Percentiles rank a stretch among this genome's conserved stretches.
Conservation (phyloP, 2,113 vertebrate species). For the Cephalopholis sonnerati region DNA sequence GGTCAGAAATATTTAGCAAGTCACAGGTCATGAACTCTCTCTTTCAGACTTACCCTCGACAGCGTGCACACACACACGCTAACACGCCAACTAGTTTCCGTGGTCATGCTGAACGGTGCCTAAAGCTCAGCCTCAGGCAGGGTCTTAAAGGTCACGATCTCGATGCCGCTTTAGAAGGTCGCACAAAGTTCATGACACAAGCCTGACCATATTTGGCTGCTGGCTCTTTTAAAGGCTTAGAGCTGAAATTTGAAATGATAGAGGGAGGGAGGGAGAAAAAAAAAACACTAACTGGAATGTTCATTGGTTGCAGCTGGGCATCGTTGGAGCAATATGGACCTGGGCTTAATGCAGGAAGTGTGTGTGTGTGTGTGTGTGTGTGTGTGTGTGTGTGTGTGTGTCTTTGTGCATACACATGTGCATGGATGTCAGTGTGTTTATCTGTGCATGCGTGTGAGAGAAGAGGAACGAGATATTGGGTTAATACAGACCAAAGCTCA, state of each 20-base stretch:
- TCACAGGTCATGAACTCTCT: slow-evolving; percentile 40
- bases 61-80: background rate
- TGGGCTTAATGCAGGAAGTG: slow-evolving; percentile 80
- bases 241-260: slow-evolving; percentile 82
- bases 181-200: slow-evolving; percentile 77
- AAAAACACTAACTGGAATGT: slow-evolving; percentile 76
- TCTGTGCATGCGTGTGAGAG: slow-evolving; percentile 56
- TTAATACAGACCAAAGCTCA: slow-evolving; percentile 60
- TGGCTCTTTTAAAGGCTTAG: slow-evolving; percentile 81
- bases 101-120: slow-evolving; percentile 46
- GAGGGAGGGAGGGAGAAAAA: slow-evolving; percentile 49
- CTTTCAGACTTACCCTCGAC: background rate
- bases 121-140: slow-evolving; percentile 71
- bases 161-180: slow-evolving; percentile 73
- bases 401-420: slow-evolving; percentile 35
- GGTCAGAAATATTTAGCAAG: slow-evolving; percentile 29
- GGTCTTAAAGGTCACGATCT: slow-evolving; percentile 80
- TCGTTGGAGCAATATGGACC: slow-evolving; percentile 77
- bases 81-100: slow-evolving; percentile 31
- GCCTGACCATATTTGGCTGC: slow-evolving; percentile 77
- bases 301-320: slow-evolving; percentile 86
- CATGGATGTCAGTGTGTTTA: slow-evolving; percentile 44
- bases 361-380: slow-evolving; percentile 46
- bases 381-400: slow-evolving; percentile 48
- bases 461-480: slow-evolving; percentile 59